Conservation (phyloP, 2,797 vertebrate genomes). For the Sitta carolinensis region DNA sequence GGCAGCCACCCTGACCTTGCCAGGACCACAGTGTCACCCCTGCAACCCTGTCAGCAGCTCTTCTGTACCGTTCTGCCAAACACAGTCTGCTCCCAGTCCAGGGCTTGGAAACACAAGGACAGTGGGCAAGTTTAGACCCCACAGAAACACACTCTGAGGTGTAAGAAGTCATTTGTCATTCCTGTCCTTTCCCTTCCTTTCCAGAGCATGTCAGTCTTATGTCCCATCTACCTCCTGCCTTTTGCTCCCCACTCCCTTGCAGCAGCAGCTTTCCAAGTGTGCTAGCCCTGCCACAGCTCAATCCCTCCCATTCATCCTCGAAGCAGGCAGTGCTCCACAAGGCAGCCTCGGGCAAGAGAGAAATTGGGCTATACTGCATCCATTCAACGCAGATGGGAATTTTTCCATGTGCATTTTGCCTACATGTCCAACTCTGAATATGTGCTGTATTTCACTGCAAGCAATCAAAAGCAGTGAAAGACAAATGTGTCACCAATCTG, state of each 20-base stretch:
- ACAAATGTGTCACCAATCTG: neutral
- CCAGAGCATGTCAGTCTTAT: neutral
- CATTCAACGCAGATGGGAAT: neutral
- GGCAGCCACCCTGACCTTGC: neutral
- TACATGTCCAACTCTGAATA: neutral
- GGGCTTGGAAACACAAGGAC: neutral
- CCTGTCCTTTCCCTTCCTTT: neutral
- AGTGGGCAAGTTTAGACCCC: neutral
- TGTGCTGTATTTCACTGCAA: neutral
- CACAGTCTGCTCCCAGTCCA: neutral
- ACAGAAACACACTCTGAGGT: neutral
- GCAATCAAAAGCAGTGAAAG: neutral
- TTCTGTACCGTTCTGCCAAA: neutral
- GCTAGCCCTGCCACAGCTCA: neutral
- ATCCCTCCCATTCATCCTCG: accelerated
- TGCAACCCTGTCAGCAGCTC: neutral
- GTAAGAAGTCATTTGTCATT: neutral
- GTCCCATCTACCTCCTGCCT: neutral
- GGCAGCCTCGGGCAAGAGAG: neutral
- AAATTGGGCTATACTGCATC: neutral
- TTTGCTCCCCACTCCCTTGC: neutral
- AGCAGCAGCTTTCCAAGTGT: neutral
- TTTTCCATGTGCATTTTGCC: neutral
- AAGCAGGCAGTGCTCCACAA: neutral
- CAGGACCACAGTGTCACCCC: neutral